Base-by-base conservation (phyloP, 2,113 vertebrate species). In the Agapornis roseicollis region DNA sequence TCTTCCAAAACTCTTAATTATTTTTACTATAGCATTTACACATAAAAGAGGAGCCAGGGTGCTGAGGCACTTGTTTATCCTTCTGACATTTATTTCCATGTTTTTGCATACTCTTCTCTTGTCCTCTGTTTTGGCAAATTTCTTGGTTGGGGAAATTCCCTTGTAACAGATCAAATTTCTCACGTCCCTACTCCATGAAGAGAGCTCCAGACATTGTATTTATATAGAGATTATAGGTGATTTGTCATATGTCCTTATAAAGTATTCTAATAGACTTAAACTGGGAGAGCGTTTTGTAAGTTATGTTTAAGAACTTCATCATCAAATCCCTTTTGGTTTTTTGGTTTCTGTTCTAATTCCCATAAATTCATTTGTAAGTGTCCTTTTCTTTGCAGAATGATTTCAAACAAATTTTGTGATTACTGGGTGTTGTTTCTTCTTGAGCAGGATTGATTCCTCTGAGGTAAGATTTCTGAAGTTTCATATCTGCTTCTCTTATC, bases 251-350 rank as follows among this genome's bases (percentile, higher is more conserved):
- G 52, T 56, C 70, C 73, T 87, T 72, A 52, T 52, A 90, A 81
- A 82, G 10, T 41, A 69, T 61, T 88, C 49, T 5, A 47, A 79
- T 9, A 65, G 79, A 80, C 83, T 93, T 84, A 77, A 87, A 65
- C 11, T 52, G n/a, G 22, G 53, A 12, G 71, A 85, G 11, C 23
- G 10, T 70, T 95, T 69, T 64, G 42, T 60, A 72, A 89, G 29
- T 56, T 81, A 49, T 78, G 22, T 49, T 23, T 39, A 24, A 58
- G 81, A 93, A 58, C 58, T 85, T 82, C 63, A 53, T 69, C 78
- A 37, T 46, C 53, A 95, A 96, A 96, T 95, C 81, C 56, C 82
- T 39, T 96, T 96, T 94, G n/a, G 37, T 89, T 96, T 95, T 91
- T 74, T 37, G 70, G 81, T 95, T 91, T 93, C 13, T 37, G 5